Percentiles rank a stretch among this genome's conserved stretches.
These are phyloP conservation scores for Fistularia commersonii DNA, from an alignment of 2,797 vertebrate species.

Conservation along the genomic window DNA sequence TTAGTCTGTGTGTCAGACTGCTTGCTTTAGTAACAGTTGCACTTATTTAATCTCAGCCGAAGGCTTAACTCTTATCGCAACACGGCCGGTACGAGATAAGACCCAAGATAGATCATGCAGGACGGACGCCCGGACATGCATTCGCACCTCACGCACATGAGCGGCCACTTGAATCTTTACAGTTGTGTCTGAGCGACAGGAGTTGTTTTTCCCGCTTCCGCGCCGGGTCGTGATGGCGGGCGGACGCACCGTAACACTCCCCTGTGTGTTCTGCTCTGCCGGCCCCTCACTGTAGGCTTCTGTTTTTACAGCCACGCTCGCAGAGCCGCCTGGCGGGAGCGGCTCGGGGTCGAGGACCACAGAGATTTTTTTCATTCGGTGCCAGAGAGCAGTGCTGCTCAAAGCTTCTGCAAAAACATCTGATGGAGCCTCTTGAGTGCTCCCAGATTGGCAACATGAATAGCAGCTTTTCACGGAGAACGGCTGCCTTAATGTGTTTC, in stretches of 20 bases:
- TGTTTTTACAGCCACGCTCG: constrained; percentile 38
- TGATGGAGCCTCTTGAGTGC: constrained; percentile 68
- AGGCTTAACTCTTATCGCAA: too few relatives aligned
- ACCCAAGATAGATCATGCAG: too few relatives aligned
- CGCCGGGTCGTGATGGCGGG: constrained; percentile 1
- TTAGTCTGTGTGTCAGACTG: too few relatives aligned
- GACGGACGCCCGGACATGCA: too few relatives aligned
- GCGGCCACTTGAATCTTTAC: too few relatives aligned
- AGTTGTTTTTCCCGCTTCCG: too few relatives aligned
- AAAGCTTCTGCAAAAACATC: constrained; percentile 68
- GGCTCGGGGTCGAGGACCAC: constrained; percentile 42
- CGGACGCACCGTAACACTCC: constrained; percentile 1
- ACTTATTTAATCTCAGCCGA: too few relatives aligned
- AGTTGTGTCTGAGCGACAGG: too few relatives aligned
- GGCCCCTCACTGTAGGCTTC: constrained; percentile 24
- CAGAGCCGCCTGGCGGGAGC: constrained; percentile 34
- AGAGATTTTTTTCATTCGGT: constrained; percentile 56
- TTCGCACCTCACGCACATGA: too few relatives aligned
- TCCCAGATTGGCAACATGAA: constrained; percentile 71
- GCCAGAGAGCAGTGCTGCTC: constrained; percentile 51
- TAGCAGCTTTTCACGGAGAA: constrained; percentile 64
- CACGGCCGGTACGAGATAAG: too few relatives aligned
- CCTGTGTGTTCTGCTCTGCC: constrained; percentile 8
- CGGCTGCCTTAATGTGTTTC: constrained; percentile 57
- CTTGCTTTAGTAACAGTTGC: too few relatives aligned